These are phyloP conservation scores for Cherax quadricarinatus DNA, from an alignment of 1,140 invertebrate species.

Conservation along the genomic window DNA sequence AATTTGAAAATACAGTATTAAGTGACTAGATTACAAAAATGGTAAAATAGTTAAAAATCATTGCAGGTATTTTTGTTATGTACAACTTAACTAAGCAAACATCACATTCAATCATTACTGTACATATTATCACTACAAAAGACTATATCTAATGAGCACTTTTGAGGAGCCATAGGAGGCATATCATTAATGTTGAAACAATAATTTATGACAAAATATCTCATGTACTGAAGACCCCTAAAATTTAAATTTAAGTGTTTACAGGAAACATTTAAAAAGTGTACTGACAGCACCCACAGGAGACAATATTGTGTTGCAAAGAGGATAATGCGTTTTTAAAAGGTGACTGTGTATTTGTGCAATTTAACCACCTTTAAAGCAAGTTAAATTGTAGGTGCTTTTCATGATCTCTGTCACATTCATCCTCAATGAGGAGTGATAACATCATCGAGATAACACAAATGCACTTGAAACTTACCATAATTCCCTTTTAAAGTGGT, in stretches of 20 bases:
- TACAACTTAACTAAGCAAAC: neutral
- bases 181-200: neutral
- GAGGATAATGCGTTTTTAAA: neutral
- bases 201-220: neutral
- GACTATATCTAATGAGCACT: neutral
- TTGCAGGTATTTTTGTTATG: neutral
- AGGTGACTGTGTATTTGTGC: neutral
- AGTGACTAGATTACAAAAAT: neutral
- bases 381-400: no score
- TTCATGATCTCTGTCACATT: no score
- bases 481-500: no score
- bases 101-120: conserved; percentile 4
- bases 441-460: no score
- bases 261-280: no score
- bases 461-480: no score
- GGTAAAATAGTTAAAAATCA: neutral
- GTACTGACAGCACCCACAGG: neutral
- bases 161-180: neutral
- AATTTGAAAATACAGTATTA: no score
- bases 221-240: neutral
- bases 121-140: neutral
- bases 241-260: no score
- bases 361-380: no score
- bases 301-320: neutral
- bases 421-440: no score